Evolutionary conservation across 2,113 vertebrate genomes (phyloP).

Genomic region (Engraulis encrasicolus): DNA sequence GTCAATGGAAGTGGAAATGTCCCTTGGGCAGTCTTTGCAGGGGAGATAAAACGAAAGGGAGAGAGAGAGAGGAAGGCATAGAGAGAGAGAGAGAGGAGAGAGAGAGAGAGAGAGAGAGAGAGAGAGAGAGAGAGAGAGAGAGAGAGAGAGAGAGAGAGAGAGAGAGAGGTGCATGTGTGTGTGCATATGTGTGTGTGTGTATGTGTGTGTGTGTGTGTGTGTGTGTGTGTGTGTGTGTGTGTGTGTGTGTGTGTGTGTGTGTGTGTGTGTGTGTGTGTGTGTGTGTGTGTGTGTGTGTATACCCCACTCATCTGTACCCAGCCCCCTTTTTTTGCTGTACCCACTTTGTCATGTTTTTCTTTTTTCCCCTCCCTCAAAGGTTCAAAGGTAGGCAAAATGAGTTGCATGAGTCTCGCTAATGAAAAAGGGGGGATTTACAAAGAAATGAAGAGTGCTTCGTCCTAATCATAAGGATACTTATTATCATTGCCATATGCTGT

Average conservation of each 20-base stretch:
- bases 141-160: too few relatives aligned
- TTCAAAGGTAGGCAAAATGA: slow-evolving; percentile 2
- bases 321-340: neutral
- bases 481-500: slow-evolving; percentile 1
- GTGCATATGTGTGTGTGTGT: neutral
- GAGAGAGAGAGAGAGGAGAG: too few relatives aligned
- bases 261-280: neutral
- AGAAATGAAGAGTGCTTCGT: neutral
- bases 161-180: too few relatives aligned
- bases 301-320: neutral
- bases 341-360: neutral
- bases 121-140: too few relatives aligned
- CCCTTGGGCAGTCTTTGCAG: slow-evolving; percentile 18
- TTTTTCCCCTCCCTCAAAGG: too few relatives aligned
- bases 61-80: too few relatives aligned
- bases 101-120: too few relatives aligned
- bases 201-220: neutral
- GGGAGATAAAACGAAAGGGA: neutral
- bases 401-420: neutral
- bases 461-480: neutral
- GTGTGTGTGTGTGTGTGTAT: neutral
- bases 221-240: neutral
- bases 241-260: slow-evolving; percentile 7
- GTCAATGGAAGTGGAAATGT: slow-evolving; percentile 16
- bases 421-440: neutral